Evolutionary conservation across 2,888 invertebrate species (phyloP).

Genomic region (Tetramorium bicarinatum): DNA sequence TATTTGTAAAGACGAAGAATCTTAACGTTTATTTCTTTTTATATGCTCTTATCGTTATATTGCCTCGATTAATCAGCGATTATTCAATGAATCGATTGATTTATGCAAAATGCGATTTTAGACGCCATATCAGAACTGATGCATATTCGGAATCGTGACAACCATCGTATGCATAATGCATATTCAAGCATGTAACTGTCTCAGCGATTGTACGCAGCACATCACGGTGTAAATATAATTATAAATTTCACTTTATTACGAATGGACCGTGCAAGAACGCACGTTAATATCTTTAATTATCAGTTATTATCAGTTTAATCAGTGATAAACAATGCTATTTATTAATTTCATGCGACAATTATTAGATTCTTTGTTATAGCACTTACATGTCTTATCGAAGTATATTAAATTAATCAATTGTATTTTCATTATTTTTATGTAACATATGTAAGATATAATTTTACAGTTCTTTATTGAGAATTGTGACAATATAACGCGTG

Average conservation of each 20-base stretch:
- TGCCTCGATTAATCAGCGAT: not conserved
- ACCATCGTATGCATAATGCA: slow-evolving; percentile 27
- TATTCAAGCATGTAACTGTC: not conserved
- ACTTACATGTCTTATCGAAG: not conserved
- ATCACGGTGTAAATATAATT: slow-evolving; percentile 31
- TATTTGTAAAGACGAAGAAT: not conserved
- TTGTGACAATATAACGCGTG: not conserved
- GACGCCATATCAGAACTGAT: slow-evolving; percentile 7
- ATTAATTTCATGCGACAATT: not conserved
- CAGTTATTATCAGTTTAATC: not conserved
- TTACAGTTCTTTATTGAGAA: slow-evolving; percentile 14
- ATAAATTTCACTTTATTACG: slow-evolving; percentile 31
- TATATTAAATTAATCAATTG: not conserved
- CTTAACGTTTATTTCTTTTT: not conserved
- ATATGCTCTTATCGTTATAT: not conserved
- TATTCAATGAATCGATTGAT: slow-evolving; percentile 11
- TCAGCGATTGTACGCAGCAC: not conserved
- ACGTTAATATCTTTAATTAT: slow-evolving; percentile 1
- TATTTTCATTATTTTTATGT: not conserved
- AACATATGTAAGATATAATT: no score
- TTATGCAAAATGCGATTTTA: slow-evolving; percentile 29
- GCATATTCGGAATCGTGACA: slow-evolving; percentile 3
- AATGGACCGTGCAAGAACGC: not conserved
- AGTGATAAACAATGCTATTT: not conserved
- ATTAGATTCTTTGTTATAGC: not conserved